These are phyloP conservation scores for Cenopis cana DNA, from an alignment of 2,888 invertebrate genomes.

Conservation along the genomic window DNA sequence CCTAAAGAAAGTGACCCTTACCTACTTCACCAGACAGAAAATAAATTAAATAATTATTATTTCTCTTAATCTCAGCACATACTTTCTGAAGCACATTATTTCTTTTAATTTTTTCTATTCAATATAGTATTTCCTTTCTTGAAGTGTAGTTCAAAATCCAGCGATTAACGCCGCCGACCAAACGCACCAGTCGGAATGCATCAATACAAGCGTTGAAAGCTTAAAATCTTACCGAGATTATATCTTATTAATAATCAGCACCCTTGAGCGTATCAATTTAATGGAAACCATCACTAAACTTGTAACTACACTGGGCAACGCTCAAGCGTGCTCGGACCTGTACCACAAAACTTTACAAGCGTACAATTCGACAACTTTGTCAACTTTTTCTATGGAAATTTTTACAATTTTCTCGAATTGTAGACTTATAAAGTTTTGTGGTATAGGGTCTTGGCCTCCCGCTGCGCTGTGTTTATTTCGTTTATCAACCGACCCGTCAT, in stretches of 20 bases:
- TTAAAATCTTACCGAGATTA: constrained; percentile 79
- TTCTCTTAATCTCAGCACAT: no score
- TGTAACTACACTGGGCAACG: constrained; percentile 48
- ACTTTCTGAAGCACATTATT: no score
- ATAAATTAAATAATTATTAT: no score
- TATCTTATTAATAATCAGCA: constrained; percentile 63
- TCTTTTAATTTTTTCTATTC: no score
- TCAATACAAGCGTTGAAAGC: constrained; percentile 79
- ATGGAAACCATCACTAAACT: constrained; percentile 14
- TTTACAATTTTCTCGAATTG: no score
- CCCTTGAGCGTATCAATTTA: constrained; percentile 49
- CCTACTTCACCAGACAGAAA: no score
- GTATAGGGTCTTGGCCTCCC: no score
- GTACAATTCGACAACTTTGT: no score
- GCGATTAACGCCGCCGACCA: constrained; percentile 36
- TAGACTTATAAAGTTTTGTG: no score
- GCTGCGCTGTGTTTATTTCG: constrained; percentile 27
- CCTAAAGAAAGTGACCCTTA: neutral
- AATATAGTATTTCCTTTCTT: neutral
- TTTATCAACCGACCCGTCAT: constrained; percentile 13
- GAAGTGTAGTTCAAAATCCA: neutral
- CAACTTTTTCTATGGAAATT: no score
- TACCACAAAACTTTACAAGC: no score
- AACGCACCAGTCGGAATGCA: constrained; percentile 84
- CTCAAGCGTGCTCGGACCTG: constrained; percentile 66